These are phyloP conservation scores for Kuschelorhynchus macadamiae DNA, from an alignment of 2,888 invertebrate species.

Conservation along the genomic window DNA sequence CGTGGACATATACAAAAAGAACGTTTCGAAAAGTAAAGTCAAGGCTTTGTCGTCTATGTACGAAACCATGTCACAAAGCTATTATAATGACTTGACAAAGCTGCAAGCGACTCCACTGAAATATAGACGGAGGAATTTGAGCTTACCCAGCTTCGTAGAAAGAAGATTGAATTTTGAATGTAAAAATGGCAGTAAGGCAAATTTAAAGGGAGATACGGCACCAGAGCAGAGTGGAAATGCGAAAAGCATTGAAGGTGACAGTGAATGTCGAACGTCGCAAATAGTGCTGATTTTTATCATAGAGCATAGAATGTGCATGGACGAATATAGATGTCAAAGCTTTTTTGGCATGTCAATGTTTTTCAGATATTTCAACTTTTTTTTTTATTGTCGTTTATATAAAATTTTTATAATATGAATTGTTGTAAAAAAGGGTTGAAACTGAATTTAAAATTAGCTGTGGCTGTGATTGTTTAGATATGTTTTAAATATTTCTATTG, in stretches of 20 bases:
- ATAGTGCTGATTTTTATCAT: not conserved
- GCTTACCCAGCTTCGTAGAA: slow-evolving; percentile 65
- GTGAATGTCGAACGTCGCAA: not conserved
- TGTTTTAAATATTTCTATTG: too few species aligned
- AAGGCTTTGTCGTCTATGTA: slow-evolving; percentile 80
- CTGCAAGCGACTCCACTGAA: slow-evolving; percentile 71
- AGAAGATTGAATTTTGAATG: slow-evolving; percentile 56
- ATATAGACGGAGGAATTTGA: slow-evolving; percentile 76
- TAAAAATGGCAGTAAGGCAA: slow-evolving; percentile 26
- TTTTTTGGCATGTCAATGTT: slow-evolving; percentile 26
- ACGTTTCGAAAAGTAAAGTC: slow-evolving; percentile 79
- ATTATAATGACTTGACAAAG: slow-evolving; percentile 69
- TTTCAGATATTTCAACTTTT: not conserved
- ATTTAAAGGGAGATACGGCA: slow-evolving; percentile 11
- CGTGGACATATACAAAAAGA: slow-evolving; percentile 72
- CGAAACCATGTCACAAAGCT: slow-evolving; percentile 73
- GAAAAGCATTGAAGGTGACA: slow-evolving; percentile 27
- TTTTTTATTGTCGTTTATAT: too few species aligned
- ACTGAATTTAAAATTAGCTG: too few species aligned
- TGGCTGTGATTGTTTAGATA: too few species aligned
- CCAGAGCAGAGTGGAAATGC: slow-evolving; percentile 3
- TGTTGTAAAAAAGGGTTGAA: too few species aligned
- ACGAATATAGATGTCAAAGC: slow-evolving; percentile 26
- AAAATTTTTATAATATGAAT: too few species aligned
- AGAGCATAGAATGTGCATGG: slow-evolving; percentile 21